phyloP scores from a whole-genome alignment of 2,888 invertebrate species.

The Leucophenga montana region DNA sequence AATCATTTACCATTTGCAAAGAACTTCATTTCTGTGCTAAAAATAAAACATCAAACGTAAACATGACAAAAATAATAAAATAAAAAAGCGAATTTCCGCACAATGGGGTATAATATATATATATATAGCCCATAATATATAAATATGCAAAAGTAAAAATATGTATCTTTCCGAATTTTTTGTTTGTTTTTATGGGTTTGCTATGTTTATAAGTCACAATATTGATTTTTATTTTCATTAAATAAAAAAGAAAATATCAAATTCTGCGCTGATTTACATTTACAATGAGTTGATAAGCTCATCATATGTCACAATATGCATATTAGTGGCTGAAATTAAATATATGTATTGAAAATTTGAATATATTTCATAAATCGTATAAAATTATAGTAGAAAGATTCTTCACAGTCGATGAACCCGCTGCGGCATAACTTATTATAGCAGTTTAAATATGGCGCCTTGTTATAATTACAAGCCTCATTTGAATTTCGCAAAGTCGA shows the following conservation, averaged over 20 bases:
- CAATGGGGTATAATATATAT: too few species aligned
- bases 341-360: background rate
- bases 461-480: slow-evolving; percentile 9
- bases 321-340: background rate
- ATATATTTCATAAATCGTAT: too few species aligned
- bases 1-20: too few species aligned
- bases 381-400: too few species aligned
- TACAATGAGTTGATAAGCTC: slow-evolving; percentile 44
- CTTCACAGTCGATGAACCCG: background rate
- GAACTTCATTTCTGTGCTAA: too few species aligned
- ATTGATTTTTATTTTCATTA: slow-evolving; percentile 33
- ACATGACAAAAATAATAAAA: too few species aligned
- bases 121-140: too few species aligned
- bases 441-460: background rate
- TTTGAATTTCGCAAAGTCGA: slow-evolving; percentile 10
- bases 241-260: slow-evolving; percentile 16
- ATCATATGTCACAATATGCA: background rate
- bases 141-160: too few species aligned
- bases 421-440: background rate
- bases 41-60: too few species aligned
- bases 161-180: slow-evolving; percentile 28
- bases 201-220: slow-evolving; percentile 54
- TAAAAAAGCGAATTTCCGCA: too few species aligned
- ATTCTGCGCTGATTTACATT: slow-evolving; percentile 56
- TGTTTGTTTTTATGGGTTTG: slow-evolving; percentile 44